Evolutionary conservation across 2,888 invertebrate species (phyloP).

Genomic region (Tenthredo notha): DNA sequence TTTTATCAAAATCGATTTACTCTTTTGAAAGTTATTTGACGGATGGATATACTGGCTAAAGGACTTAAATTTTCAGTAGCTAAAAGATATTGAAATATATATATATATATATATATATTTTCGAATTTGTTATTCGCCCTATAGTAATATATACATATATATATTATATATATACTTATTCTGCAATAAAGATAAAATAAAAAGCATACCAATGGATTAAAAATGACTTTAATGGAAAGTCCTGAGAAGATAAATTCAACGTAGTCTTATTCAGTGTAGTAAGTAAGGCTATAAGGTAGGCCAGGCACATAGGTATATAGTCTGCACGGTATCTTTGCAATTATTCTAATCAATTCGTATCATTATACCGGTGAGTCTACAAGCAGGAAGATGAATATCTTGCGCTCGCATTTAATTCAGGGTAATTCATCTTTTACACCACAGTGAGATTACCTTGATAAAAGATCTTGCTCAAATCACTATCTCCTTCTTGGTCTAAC

Average conservation of each 20-base stretch:
- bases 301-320: conserved; percentile 9
- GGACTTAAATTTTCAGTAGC: neutral
- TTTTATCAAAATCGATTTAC: neutral
- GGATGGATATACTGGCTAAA: neutral
- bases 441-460: conserved; percentile 59
- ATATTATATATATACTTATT: too few species aligned
- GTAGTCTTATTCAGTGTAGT: neutral
- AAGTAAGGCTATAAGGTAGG: neutral
- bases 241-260: neutral
- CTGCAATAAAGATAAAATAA: neutral
- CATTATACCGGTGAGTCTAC: conserved; percentile 59
- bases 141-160: neutral
- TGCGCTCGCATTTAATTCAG: conserved; percentile 60
- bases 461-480: conserved; percentile 62
- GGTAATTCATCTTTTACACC: conserved; percentile 59
- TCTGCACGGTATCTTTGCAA: conserved; percentile 54
- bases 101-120: too few species aligned
- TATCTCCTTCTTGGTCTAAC: conserved; percentile 58
- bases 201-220: neutral
- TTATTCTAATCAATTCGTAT: conserved; percentile 65
- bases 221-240: neutral
- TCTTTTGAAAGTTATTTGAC: neutral
- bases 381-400: conserved; percentile 47
- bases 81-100: neutral
- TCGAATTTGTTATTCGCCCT: neutral